Evolutionary conservation across 2,797 vertebrate genomes (phyloP).

Genomic region (Enteromius mattozi): DNA sequence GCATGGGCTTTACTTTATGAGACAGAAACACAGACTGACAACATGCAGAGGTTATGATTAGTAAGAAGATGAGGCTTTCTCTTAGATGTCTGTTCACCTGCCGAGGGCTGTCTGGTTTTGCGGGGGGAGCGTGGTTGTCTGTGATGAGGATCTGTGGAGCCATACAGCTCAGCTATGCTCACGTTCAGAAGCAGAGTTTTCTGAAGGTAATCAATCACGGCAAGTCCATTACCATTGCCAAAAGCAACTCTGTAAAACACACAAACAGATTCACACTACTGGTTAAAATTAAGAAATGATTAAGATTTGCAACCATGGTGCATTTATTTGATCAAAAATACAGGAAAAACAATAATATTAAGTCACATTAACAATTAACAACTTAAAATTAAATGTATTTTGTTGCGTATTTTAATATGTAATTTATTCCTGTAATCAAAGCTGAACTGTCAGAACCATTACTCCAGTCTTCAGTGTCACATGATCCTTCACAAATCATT

Average conservation of each 20-base stretch:
- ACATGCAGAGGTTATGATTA: conserved; percentile 20
- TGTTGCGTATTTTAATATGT: background rate
- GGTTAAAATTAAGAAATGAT: background rate
- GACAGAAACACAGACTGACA: conserved; percentile 32
- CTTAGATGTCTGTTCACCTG: conserved; percentile 80
- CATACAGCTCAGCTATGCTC: conserved; percentile 89
- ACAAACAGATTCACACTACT: background rate
- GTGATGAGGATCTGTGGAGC: conserved; percentile 90
- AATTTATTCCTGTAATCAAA: background rate
- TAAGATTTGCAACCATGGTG: background rate
- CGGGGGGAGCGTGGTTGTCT: conserved; percentile 92
- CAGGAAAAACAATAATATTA: too few species aligned
- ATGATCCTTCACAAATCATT: background rate
- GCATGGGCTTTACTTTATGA: conserved; percentile 21
- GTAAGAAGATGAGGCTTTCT: background rate
- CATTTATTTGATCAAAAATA: background rate
- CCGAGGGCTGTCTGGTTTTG: conserved; percentile 90
- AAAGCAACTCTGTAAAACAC: conserved; percentile 88
- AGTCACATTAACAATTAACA: background rate
- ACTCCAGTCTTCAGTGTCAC: background rate
- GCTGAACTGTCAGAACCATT: background rate
- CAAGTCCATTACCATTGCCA: conserved; percentile 94
- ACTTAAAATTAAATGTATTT: background rate
- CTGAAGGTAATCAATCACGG: conserved; percentile 96
- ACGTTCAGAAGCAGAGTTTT: conserved; percentile 93